Conservation (phyloP, 2,113 vertebrate genomes). For the Cygnus atratus region DNA sequence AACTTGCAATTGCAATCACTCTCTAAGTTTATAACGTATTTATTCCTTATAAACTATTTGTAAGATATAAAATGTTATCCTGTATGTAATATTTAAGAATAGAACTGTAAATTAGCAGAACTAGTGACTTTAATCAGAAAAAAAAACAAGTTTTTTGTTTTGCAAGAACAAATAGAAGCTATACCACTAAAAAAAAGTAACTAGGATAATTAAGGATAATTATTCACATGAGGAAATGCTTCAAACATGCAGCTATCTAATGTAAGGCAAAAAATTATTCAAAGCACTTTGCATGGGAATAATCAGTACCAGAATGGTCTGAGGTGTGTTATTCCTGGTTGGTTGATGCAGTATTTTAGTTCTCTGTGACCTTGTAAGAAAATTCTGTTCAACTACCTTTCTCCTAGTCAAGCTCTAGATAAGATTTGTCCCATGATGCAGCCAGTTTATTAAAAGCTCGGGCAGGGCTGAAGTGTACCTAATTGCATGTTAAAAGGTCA, state of each 20-base stretch:
- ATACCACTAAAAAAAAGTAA: neutral
- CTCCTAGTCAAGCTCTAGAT: neutral
- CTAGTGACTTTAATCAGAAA: neutral
- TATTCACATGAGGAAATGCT: neutral
- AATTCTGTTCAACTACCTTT: neutral
- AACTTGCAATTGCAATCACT: neutral
- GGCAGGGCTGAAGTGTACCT: neutral
- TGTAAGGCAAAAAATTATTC: neutral
- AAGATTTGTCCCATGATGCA: neutral
- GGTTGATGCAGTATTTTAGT: neutral
- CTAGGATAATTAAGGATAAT: neutral
- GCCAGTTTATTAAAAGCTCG: neutral
- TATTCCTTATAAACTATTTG: neutral
- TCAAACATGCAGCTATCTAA: neutral
- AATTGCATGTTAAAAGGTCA: neutral
- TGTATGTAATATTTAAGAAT: neutral
- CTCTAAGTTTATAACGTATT: neutral
- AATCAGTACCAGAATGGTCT: neutral
- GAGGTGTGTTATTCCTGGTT: neutral
- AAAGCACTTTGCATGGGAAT: neutral
- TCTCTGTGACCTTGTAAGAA: neutral
- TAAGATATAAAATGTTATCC: neutral
- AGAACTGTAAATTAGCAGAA: neutral
- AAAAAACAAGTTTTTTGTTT: neutral
- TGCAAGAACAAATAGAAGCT: neutral